Evolutionary conservation across 2,888 invertebrate genomes (phyloP).

Genomic region (Agonopterix heracliana): DNA sequence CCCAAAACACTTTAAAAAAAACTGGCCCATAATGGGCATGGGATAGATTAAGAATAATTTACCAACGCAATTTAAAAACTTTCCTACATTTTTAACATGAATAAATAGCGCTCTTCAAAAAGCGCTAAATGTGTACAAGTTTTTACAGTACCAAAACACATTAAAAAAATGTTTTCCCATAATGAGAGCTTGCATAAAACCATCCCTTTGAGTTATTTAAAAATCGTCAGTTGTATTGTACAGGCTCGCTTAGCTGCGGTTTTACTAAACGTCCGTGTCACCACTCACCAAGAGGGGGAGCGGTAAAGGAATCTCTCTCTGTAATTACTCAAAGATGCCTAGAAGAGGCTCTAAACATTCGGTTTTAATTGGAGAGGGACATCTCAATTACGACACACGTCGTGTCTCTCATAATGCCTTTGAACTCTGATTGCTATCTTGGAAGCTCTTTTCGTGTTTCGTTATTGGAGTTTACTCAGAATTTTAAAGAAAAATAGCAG

Average conservation of each 20-base stretch:
- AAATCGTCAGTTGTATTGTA: constrained; percentile 32
- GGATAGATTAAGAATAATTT: too few species aligned
- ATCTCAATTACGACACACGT: constrained; percentile 57
- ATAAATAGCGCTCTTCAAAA: too few species aligned
- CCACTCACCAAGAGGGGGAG: constrained; percentile 16
- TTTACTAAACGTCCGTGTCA: constrained; percentile 31
- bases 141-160: too few species aligned
- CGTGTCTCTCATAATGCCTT: constrained; percentile 38
- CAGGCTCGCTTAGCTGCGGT: constrained; percentile 25
- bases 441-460: constrained; percentile 23
- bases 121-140: too few species aligned
- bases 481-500: too few species aligned
- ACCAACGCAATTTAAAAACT: too few species aligned
- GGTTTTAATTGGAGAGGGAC: constrained; percentile 66
- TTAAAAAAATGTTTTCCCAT: too few species aligned
- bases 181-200: constrained; percentile 4
- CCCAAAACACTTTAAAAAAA: too few species aligned
- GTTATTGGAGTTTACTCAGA: too few species aligned
- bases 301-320: constrained; percentile 37
- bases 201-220: constrained; percentile 28
- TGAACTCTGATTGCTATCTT: constrained; percentile 62
- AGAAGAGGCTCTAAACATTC: constrained; percentile 46
- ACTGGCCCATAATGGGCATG: too few species aligned
- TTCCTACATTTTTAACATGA: too few species aligned
- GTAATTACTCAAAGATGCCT: constrained; percentile 54